Evolutionary conservation across 1,140 invertebrate species (phyloP), one percentile per base, ranked within the genome.

Genomic region (Anagrus nilaparvatae): DNA sequence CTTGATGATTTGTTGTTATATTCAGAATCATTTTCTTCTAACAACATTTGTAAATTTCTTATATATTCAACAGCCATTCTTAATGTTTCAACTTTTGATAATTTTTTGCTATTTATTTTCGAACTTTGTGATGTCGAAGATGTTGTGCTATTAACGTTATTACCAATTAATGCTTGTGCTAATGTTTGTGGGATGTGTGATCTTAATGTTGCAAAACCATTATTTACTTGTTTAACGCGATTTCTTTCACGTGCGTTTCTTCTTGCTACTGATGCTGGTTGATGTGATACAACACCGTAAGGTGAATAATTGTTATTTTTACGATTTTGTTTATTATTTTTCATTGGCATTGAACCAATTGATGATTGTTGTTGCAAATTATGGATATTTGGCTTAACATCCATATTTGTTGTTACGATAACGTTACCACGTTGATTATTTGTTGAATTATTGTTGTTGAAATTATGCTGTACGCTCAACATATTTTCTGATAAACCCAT

Each of bases 41-140:
- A 65, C 35, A 95, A 69, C 46, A 82, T 74, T 59, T 95, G 82
- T 18, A 97, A 70, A 48, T 84, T 81, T 43, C 83, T 75, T 48
- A 97, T 97, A 61, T 97, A 97, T 60, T 95, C 89, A 0, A 96
- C 90, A 3, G 94, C 94, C 58, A 93, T 78, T 44, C 85, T 73
- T 16, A 97, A 67, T 1, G 92, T 97, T 58, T 97, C 92, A 17
- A 96, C 93, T 75, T 97, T 97, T 59, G 85, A 90, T 13, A 96
- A 73, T 60, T 96, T 92, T 58, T 94, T 91, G 44, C 60, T 63
- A 12, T 60, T 60, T 19, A 79, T 77, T 13, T 80, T 77, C 35
- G 82, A 72, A 1, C 80, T 72, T 3, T 75, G 75, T 27, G 77
- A 74, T 17, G 73, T 71, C 0, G 32, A 12, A 8, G 59, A 36